Percentiles rank a stretch among this genome's conserved stretches.
Conservation (phyloP, 2,888 invertebrate species). For the Drosophila subsilvestris region DNA sequence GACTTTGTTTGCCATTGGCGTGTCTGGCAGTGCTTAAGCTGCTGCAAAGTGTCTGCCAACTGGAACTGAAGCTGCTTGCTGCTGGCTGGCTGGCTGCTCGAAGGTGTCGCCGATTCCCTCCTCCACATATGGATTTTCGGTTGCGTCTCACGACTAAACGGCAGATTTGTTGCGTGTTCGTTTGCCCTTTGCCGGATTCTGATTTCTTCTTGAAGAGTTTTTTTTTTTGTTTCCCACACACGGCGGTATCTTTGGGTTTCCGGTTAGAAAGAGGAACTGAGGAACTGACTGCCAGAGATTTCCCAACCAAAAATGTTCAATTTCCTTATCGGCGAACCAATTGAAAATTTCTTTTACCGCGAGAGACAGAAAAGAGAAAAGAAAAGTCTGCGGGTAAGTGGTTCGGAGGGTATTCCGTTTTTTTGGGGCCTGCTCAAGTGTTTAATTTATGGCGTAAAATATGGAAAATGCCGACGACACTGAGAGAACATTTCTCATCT, state of each 20-base stretch:
- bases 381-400: slow-evolving; percentile 48
- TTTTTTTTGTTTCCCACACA: slow-evolving; percentile 61
- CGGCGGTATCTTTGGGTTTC: slow-evolving; percentile 31
- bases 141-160: slow-evolving; percentile 43
- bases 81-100: slow-evolving; percentile 3
- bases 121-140: slow-evolving; percentile 36
- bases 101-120: slow-evolving; percentile 41
- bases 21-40: slow-evolving; percentile 71
- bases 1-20: slow-evolving; percentile 74
- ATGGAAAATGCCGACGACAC: slow-evolving; percentile 73
- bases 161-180: slow-evolving; percentile 73
- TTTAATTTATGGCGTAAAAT: slow-evolving; percentile 74
- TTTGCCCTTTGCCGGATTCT: slow-evolving; percentile 38
- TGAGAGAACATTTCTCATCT: slow-evolving; percentile 64
- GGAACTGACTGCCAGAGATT: slow-evolving; percentile 31
- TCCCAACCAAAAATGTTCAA: slow-evolving; percentile 44
- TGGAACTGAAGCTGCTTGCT: slow-evolving; percentile 21
- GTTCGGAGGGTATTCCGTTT: slow-evolving; percentile 5
- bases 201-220: slow-evolving; percentile 27
- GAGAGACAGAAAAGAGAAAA: background rate
- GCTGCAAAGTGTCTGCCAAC: slow-evolving; percentile 33
- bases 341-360: slow-evolving; percentile 39
- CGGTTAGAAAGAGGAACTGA: slow-evolving; percentile 42
- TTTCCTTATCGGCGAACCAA: slow-evolving; percentile 63
- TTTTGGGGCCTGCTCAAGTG: slow-evolving; percentile 55